Evolutionary conservation across 2,797 vertebrate genomes (phyloP), one percentile per base, ranked within the genome.

Genomic region (Acrossocheilus wenchowensis): DNA sequence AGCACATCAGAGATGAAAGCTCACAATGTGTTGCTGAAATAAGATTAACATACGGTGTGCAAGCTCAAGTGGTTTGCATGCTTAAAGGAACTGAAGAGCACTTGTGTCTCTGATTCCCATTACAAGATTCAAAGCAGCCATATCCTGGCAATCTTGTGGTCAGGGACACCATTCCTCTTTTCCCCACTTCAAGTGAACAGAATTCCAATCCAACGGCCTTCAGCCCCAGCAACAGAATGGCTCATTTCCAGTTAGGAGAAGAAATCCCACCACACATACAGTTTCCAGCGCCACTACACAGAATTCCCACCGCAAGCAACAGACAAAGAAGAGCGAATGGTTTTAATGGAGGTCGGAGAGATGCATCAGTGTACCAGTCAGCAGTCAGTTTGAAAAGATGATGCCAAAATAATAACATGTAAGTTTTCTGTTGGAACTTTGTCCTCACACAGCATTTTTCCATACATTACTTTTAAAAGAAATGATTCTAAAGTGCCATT

Each of bases 161-260:
- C 92, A 91, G 79, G 81, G 78, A 64, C 85, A 78, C 75, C 94
- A 94, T 94, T 94, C 93, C 93, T 93, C 90, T 75, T 82, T 52
- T 81, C 89, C 89, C 94, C 95, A 94, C 95, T 93, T 95, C 91
- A 95, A 94, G 89, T 87, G 90, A 43, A 64, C 86, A 85, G 91
- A 92, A 90, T 93, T 94, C 92, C 89, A 90, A 87, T 90, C 91
- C 92, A 90, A 92, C 90, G 91, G 92, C 90, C 23, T 81, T 86
- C 77, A 83, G 69, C 21, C 86, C 72, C 79, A 83, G 87, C 66
- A 88, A 78, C 73, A 84, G 86, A 86, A 78, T 87, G 83, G 86
- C 84, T 89, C 71, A 83, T 86, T 89, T 89, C 83, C 81, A 85
- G 79, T 81, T 83, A 43, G 64, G 73, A 78, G 87, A 80, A 48